These are phyloP conservation scores for Chionoecetes opilio DNA, from an alignment of 1,140 invertebrate genomes.

Conservation along the genomic window DNA sequence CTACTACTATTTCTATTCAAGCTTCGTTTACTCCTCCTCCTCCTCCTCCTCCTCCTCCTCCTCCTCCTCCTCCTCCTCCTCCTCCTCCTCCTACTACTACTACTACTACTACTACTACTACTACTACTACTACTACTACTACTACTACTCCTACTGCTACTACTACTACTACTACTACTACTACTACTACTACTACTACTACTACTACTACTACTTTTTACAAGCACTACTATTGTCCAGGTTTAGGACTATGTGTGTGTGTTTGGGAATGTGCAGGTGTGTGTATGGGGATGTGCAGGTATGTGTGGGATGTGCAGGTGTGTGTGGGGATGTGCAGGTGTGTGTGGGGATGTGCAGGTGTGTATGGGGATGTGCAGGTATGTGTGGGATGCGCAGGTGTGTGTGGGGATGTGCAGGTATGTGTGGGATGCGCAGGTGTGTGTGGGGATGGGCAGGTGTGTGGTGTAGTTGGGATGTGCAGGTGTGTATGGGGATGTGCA, in stretches of 20 bases:
- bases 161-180: neutral
- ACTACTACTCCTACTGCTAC: neutral
- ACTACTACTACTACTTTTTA: neutral
- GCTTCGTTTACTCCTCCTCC: too few species aligned
- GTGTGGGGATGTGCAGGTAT: neutral
- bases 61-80: neutral
- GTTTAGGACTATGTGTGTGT: neutral
- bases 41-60: too few species aligned
- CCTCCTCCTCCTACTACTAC: neutral
- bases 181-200: neutral
- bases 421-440: neutral
- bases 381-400: neutral
- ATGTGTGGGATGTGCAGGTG: neutral
- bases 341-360: neutral
- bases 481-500: too few species aligned
- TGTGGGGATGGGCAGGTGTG: neutral
- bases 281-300: too few species aligned
- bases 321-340: neutral
- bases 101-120: neutral
- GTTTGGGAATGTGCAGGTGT: neutral
- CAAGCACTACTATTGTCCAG: neutral
- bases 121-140: conserved; percentile 18
- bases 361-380: neutral
- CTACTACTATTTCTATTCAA: neutral
- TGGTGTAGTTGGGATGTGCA: neutral